phyloP scores from a whole-genome alignment of 2,888 invertebrate genomes.

The Hypomecis punctinalis region DNA sequence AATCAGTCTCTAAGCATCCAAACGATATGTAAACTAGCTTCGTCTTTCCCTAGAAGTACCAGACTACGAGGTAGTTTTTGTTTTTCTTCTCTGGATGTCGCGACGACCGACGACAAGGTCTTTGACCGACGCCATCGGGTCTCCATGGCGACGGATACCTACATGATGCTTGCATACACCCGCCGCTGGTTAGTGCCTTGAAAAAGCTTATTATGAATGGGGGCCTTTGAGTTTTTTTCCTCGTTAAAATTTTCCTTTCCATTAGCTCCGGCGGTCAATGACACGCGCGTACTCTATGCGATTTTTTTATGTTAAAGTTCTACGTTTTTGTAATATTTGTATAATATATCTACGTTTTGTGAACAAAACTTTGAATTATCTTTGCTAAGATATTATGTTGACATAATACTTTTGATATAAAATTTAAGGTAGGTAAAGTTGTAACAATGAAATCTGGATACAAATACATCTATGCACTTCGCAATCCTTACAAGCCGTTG shows the following conservation, averaged over 20 bases:
- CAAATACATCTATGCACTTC: no score
- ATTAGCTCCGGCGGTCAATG: constrained; percentile 27
- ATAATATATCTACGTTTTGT: no score
- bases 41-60: constrained; percentile 64
- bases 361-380: no score
- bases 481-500: no score
- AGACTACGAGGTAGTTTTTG: constrained; percentile 64
- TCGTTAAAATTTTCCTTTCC: constrained; percentile 51
- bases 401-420: no score
- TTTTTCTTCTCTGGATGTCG: constrained; percentile 72
- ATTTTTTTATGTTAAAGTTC: constrained; percentile 18
- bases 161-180: constrained; percentile 58
- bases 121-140: constrained; percentile 76
- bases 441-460: no score
- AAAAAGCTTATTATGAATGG: constrained; percentile 66
- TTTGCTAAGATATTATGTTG: no score
- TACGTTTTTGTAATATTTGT: not conserved
- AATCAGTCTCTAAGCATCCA: constrained; percentile 50
- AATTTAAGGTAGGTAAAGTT: no score
- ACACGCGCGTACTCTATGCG: constrained; percentile 26
- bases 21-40: constrained; percentile 51
- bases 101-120: constrained; percentile 70
- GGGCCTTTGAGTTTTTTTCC: constrained; percentile 59
- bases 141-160: constrained; percentile 72
- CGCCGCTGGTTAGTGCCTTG: constrained; percentile 57